phyloP scores from a whole-genome alignment of 2,797 vertebrate genomes.

The Hippocampus kuda region DNA sequence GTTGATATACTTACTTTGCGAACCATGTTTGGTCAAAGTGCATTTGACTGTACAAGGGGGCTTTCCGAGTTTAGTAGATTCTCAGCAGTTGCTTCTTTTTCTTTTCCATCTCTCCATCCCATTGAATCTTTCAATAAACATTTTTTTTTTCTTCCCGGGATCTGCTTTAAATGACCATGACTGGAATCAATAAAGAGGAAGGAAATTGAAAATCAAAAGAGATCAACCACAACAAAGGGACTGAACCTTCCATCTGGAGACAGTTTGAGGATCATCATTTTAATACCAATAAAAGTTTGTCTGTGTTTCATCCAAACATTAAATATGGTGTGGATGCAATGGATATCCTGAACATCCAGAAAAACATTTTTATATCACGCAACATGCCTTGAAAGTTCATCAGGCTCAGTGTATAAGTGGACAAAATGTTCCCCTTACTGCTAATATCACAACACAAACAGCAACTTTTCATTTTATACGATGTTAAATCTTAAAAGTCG shows the following conservation, averaged over 20 bases:
- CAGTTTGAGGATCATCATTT: constrained; percentile 1
- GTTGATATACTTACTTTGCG: neutral
- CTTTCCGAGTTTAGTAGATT: neutral
- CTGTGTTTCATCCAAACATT: neutral
- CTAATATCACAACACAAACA: neutral
- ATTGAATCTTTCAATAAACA: neutral
- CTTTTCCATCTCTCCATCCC: constrained; percentile 3
- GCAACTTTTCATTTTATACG: neutral
- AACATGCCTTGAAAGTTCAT: neutral
- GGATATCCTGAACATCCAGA: neutral
- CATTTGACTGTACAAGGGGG: neutral
- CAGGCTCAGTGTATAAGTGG: neutral
- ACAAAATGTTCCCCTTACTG: neutral
- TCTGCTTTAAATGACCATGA: neutral
- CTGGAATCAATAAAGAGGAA: neutral
- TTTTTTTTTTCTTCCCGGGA: neutral
- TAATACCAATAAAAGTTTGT: neutral
- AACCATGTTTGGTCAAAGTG: neutral
- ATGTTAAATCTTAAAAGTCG: neutral
- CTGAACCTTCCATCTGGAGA: constrained; percentile 1
- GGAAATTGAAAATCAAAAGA: neutral
- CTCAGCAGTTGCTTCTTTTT: neutral
- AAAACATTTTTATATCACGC: neutral
- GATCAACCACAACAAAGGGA: constrained; percentile 9
- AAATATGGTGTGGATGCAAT: neutral